phyloP scores from a whole-genome alignment of 2,888 invertebrate genomes.

The Romanomermis culicivorax region DNA sequence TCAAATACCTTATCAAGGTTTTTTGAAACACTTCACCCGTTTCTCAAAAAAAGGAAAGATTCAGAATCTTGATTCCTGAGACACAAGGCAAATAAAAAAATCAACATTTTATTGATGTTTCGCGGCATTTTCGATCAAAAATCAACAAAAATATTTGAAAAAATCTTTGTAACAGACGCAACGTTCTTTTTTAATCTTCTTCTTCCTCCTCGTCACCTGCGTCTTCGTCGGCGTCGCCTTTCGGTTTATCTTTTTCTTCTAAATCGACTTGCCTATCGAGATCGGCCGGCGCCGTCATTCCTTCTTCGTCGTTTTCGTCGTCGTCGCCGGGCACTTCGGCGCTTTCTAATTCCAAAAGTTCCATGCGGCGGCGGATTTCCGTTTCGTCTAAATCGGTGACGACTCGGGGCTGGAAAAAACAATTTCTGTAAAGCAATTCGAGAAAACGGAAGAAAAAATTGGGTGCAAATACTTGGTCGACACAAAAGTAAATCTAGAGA shows the following conservation, averaged over 20 bases:
- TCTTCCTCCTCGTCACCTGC: constrained; percentile 70
- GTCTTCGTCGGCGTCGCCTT: constrained; percentile 75
- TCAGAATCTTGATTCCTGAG: too few relatives aligned
- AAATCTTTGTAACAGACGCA: too few relatives aligned
- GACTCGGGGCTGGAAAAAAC: constrained; percentile 58
- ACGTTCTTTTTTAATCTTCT: too few relatives aligned
- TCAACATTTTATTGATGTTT: too few relatives aligned
- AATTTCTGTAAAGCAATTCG: too few relatives aligned
- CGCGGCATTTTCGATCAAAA: too few relatives aligned
- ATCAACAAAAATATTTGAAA: too few relatives aligned
- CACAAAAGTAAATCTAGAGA: not conserved
- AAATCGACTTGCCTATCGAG: constrained; percentile 10
- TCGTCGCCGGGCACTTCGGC: constrained; percentile 16
- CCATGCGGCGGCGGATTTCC: constrained; percentile 36
- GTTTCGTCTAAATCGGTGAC: constrained; percentile 95
- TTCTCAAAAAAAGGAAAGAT: too few relatives aligned
- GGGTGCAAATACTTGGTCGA: not conserved
- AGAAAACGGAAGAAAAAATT: constrained; percentile 1
- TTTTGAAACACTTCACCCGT: too few relatives aligned
- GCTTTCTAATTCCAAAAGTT: constrained; percentile 17
- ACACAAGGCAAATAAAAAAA: too few relatives aligned
- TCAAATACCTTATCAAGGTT: too few relatives aligned
- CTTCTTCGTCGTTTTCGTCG: constrained; percentile 20
- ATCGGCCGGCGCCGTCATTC: constrained; percentile 10
- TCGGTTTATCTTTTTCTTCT: constrained; percentile 47